phyloP scores from a whole-genome alignment of 2,888 invertebrate species.

The Drosophila helvetica region DNA sequence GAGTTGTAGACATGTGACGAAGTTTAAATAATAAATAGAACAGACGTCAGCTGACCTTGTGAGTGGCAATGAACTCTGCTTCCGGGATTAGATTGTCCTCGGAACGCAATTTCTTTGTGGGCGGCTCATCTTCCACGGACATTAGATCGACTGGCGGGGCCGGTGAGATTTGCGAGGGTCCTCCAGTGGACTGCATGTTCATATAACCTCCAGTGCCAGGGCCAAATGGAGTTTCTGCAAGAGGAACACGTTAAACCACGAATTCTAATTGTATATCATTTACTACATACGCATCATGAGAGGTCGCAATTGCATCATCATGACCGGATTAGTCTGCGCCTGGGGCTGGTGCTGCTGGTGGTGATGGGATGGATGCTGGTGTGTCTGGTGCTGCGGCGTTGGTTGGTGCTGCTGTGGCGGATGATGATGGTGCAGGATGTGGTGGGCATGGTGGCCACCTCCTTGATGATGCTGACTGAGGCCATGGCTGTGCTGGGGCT shows the following conservation, averaged over 20 bases:
- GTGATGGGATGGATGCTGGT: constrained; percentile 40
- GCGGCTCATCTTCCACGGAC: constrained; percentile 91
- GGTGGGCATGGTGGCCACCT: constrained; percentile 71
- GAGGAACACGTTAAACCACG: neutral
- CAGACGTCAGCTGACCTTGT: constrained; percentile 84
- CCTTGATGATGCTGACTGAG: constrained; percentile 66
- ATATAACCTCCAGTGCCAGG: constrained; percentile 83
- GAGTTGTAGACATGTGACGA: too few species aligned
- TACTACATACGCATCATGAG: constrained; percentile 83
- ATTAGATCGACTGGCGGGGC: constrained; percentile 85
- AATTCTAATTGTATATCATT: neutral
- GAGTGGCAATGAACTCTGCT: constrained; percentile 89
- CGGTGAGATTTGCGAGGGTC: constrained; percentile 81
- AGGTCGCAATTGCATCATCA: constrained; percentile 84
- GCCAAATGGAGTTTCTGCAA: constrained; percentile 84
- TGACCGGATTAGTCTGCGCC: constrained; percentile 78
- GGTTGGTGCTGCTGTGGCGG: constrained; percentile 49
- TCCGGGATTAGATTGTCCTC: constrained; percentile 97
- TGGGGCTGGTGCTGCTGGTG: constrained; percentile 55
- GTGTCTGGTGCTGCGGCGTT: constrained; percentile 50
- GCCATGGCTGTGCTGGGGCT: constrained; percentile 54
- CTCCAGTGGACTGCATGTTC: constrained; percentile 79
- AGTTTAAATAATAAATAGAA: neutral
- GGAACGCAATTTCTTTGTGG: constrained; percentile 93
- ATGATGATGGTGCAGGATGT: constrained; percentile 63